Evolutionary conservation across 2,888 invertebrate genomes (phyloP).

Genomic region (Heliconius charithonia): DNA sequence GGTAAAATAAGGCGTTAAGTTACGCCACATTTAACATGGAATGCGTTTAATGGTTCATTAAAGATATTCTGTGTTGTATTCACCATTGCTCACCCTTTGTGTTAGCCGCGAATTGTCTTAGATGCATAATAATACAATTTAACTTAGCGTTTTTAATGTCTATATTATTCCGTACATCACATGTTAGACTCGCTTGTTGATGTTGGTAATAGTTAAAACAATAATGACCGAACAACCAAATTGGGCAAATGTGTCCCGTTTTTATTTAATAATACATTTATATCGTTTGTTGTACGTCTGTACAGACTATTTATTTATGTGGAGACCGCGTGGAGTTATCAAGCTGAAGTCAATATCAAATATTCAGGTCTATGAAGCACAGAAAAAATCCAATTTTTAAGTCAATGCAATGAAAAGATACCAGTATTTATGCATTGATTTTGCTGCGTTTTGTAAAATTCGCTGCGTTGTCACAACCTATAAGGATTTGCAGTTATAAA

Average conservation of each 20-base stretch:
- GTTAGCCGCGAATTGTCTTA: not conserved
- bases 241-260: not conserved
- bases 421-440: too few species aligned
- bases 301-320: too few species aligned
- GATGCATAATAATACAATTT: not conserved
- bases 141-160: not conserved
- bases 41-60: constrained; percentile 15
- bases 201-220: not conserved
- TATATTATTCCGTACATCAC: not conserved
- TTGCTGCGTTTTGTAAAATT: too few species aligned
- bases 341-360: too few species aligned
- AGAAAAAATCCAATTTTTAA: too few species aligned
- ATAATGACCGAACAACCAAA: not conserved
- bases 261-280: too few species aligned
- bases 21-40: constrained; percentile 2
- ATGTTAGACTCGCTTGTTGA: not conserved
- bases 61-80: not conserved
- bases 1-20: not conserved
- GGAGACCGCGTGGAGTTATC: too few species aligned
- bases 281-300: too few species aligned
- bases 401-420: too few species aligned
- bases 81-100: not conserved
- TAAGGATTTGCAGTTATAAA: too few species aligned
- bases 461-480: too few species aligned
- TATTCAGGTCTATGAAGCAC: too few species aligned